phyloP scores from a whole-genome alignment of 2,797 vertebrate species.

The Tenualosa ilisha region DNA sequence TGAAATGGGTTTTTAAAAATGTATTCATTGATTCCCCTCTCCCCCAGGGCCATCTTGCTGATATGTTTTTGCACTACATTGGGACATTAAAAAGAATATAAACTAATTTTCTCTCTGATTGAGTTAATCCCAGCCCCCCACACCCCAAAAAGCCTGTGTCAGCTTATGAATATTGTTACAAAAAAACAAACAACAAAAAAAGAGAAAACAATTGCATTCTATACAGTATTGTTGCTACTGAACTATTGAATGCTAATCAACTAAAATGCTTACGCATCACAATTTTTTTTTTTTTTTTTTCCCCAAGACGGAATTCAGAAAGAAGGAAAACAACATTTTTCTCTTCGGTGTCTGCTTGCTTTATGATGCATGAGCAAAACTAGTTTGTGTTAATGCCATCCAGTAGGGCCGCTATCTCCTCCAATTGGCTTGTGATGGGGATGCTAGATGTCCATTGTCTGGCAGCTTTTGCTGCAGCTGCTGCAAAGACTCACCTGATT shows the following conservation, averaged over 20 bases:
- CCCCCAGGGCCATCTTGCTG: slow-evolving; percentile 45
- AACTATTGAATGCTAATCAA: background rate
- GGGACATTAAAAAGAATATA: slow-evolving; percentile 55
- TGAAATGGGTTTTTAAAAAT: slow-evolving; percentile 68
- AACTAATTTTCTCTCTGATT: slow-evolving; percentile 47
- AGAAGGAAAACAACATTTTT: background rate
- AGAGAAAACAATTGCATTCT: background rate
- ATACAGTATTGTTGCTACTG: background rate
- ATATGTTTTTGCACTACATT: slow-evolving; percentile 55
- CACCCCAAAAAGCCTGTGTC: slow-evolving; percentile 35
- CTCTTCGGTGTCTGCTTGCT: background rate
- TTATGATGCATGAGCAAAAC: background rate
- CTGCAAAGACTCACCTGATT: slow-evolving; percentile 81
- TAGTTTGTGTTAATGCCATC: background rate
- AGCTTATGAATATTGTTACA: slow-evolving; percentile 26
- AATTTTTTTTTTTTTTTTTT: background rate
- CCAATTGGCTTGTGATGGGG: background rate
- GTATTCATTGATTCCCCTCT: slow-evolving; percentile 66
- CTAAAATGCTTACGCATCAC: background rate
- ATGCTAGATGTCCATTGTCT: background rate
- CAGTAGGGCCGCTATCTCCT: background rate
- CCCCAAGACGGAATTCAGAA: background rate
- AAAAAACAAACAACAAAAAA: background rate
- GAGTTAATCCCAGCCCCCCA: slow-evolving; percentile 48
- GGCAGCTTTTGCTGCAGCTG: background rate